Base-by-base conservation (phyloP, 2,888 invertebrate genomes). In the Pecten maximus region DNA sequence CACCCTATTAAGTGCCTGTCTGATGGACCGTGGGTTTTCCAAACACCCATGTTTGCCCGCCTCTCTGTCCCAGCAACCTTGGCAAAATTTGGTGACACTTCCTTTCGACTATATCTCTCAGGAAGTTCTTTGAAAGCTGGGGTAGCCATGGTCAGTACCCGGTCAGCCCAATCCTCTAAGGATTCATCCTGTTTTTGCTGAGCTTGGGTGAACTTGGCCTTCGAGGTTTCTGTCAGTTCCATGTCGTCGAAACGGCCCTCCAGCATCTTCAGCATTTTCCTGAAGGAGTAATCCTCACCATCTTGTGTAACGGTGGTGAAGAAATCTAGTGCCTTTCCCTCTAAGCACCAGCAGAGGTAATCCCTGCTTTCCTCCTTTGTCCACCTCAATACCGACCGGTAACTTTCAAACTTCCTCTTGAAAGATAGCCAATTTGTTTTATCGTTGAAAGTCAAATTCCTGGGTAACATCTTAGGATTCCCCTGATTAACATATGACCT, bases 111-210 rank as follows among this genome's bases (percentile, higher is more conserved):
- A 87, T 89, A 88, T 2, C 40, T 28, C 10, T 92, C 91, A 35
- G 92, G 91, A 10, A 91, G 54, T 60, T 92, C 91, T n/a, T 88
- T 86, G 60, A 90, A 92, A 16, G 92, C 92, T 35, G 89, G 89
- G 19, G 92, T 90, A 0, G 91, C 91, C 39, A 91, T 44, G n/a
- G 90, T 90, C 74, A 91, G 35, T 2, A 92, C 92, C 6, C 90
- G 40, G 35, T 92, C 90, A 0, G 91, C 89, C 91, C 91, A 92
- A 40, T 92, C 90, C 40, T 90, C 90, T 39, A 90, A n/a, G 28
- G 39, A 40, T 40, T 90, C 86, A 2, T 90, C 88, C 23, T 16
- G n/a, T 2, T n/a, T 1, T 28, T 90, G 90, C 23, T 23, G 28
- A 2, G 60, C 23, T 15, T 15, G 50, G 10, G 40, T 40, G 8